Evolutionary conservation across 1,140 invertebrate genomes (phyloP).

Genomic region (Eupristina koningsbergeri): DNA sequence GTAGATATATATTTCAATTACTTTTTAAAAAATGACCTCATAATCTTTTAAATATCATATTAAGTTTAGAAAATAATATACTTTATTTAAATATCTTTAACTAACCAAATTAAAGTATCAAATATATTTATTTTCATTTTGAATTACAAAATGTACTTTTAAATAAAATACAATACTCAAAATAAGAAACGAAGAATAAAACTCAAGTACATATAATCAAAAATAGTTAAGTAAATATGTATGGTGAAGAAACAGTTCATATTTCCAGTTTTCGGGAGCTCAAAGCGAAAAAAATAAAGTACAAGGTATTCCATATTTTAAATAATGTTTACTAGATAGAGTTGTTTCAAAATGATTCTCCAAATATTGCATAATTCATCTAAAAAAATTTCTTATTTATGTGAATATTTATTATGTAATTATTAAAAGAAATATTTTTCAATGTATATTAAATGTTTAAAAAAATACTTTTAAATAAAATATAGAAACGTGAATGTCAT

Average conservation of each 20-base stretch:
- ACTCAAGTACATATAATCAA: background rate
- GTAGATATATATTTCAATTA: background rate
- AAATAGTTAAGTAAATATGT: background rate
- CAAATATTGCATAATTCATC: constrained; percentile 3
- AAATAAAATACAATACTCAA: background rate
- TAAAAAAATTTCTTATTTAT: no score
- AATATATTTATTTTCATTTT: background rate
- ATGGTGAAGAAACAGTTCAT: background rate
- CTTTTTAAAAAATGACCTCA: background rate
- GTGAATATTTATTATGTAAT: no score
- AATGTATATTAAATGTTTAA: background rate
- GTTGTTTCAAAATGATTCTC: background rate
- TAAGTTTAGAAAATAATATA: background rate
- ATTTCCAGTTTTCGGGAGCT: background rate
- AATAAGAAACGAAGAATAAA: background rate
- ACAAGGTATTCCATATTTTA: background rate
- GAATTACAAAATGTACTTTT: background rate
- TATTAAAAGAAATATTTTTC: no score
- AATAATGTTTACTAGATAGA: background rate
- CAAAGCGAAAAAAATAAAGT: background rate
- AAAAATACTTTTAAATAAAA: background rate
- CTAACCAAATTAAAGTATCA: background rate
- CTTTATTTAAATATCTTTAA: no score
- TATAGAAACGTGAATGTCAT: background rate
- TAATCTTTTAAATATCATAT: background rate